A percentile compares a stretch with the other conserved stretches of the same genome.
These are phyloP conservation scores for Atrichornis clamosus DNA, from an alignment of 2,113 vertebrate genomes.

Conservation along the genomic window DNA sequence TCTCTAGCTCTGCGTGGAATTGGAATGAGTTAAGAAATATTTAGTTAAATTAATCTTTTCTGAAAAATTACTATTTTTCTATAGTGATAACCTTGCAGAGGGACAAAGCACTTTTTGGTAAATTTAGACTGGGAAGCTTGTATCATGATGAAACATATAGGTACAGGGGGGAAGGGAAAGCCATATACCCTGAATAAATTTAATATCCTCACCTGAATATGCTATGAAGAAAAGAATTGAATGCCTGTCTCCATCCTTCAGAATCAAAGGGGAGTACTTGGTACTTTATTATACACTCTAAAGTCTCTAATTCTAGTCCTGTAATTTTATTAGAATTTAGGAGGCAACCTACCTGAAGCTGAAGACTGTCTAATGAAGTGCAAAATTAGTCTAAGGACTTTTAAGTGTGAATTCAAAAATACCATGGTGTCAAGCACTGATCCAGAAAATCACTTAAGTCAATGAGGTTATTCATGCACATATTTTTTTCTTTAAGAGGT, in stretches of 20 bases:
- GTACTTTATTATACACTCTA: background rate
- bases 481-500: background rate
- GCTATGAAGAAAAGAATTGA: background rate
- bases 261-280: background rate
- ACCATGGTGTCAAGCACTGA: background rate
- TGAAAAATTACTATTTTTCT: background rate
- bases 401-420: background rate
- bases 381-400: background rate
- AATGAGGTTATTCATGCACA: background rate
- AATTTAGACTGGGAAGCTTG: background rate
- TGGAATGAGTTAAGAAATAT: background rate
- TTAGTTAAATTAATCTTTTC: background rate
- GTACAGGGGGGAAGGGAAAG: background rate
- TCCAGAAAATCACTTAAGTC: background rate
- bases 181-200: accelerated
- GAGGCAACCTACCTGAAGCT: background rate
- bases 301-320: background rate
- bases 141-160: background rate
- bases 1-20: background rate
- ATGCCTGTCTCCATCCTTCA: background rate
- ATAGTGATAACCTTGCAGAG: background rate
- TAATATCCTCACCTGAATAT: background rate
- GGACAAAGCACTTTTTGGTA: background rate
- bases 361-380: background rate
- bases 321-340: background rate